Conservation (phyloP, 2,113 vertebrate genomes). For the Mungos mungo region DNA sequence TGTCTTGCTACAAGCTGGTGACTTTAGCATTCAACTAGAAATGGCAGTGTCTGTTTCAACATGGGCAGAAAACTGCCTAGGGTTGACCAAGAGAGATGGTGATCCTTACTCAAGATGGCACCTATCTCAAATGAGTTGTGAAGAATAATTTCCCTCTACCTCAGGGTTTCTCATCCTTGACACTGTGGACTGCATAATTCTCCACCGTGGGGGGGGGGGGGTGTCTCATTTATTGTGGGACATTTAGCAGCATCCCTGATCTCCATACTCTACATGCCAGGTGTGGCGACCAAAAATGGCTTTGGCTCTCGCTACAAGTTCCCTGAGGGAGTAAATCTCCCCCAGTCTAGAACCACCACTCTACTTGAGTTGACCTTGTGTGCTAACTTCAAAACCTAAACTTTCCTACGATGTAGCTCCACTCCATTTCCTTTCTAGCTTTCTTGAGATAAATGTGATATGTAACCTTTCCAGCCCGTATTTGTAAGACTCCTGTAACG, state of each 20-base stretch:
- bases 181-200: background rate
- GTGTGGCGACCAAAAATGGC: background rate
- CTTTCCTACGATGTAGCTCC: background rate
- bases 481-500: background rate
- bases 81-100: background rate
- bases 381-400: background rate
- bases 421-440: background rate
- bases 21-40: background rate
- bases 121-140: background rate
- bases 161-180: background rate
- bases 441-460: background rate
- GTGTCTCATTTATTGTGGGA: background rate
- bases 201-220: background rate
- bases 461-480: background rate
- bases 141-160: background rate
- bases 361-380: background rate
- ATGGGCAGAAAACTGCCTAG: background rate
- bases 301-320: background rate
- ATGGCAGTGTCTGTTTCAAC: background rate
- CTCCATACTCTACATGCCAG: background rate
- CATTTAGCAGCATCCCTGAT: background rate
- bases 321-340: background rate
- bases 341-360: background rate
- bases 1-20: background rate
- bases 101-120: background rate